Evolutionary conservation across 2,888 invertebrate species (phyloP), one percentile per base, ranked within the genome.

Genomic region (Platerodrilus igneus): DNA sequence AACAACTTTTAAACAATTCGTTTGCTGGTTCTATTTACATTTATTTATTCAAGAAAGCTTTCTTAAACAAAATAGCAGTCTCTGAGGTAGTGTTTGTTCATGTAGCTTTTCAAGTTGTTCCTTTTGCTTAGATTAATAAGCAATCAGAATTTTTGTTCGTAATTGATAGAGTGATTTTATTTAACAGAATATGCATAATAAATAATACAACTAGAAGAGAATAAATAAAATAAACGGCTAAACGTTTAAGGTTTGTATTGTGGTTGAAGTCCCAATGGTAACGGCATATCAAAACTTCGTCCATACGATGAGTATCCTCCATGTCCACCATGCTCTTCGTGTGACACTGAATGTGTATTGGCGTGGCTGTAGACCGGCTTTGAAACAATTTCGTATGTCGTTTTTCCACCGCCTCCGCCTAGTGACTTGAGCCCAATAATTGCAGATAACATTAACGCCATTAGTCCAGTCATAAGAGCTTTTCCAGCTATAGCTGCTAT

Each of bases 371-470:
- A 86, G 0, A 88, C 72, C 0, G 88, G 88, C 53, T 88, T 88
- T 23, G 86, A 81, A 4, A 89, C 82, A 44, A 89, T 86, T 68
- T 89, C 88, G 59, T 89, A 89, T 0, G 87, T 87, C 5, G 87
- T 86, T 57, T 83, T 83, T 45, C 80, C 78, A 1, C 83, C 82
- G 2, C 78, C 75, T 1, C 75, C 66, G 2, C 83, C 74, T 10
- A 87, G 64, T 0, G 82, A 77, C 57, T 87, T 87, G 38, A 88
- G 68, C 0, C 87, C 87, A 37, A 86, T 75, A 45, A 87, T 79
- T 0, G 81, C 83, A 0, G 88, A 85, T 0, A 89, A 68, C 50
- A 87, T 77, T 1, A 89, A 71, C 0, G 89, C 86, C 76, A 88
- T 82, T 37, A 89, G 62, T 2, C 84, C 86, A 0, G 87, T 84